Evolutionary conservation across 1,140 invertebrate genomes (phyloP).

Genomic region (Oreohelix idahoensis): DNA sequence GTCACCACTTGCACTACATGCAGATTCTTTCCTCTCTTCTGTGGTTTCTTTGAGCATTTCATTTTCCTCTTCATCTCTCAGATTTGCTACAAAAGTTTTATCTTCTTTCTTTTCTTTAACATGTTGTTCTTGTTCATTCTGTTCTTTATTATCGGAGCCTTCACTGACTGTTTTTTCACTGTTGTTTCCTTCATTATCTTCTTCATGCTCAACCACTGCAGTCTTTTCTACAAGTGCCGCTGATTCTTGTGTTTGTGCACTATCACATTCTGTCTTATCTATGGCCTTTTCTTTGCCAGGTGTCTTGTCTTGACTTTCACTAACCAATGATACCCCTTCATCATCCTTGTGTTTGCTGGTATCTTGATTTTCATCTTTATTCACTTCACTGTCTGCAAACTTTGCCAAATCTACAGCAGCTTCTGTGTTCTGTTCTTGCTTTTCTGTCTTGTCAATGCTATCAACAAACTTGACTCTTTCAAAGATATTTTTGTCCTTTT

Average conservation of each 20-base stretch:
- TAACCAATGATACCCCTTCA: not conserved
- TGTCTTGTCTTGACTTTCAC: not conserved
- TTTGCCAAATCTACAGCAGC: not conserved
- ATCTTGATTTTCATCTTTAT: not conserved
- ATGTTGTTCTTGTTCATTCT: not conserved
- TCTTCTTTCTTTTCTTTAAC: not conserved
- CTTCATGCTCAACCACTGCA: not conserved
- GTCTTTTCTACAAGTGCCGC: too few relatives aligned
- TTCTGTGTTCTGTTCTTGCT: not conserved
- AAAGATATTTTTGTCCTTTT: slow-evolving; percentile 1
- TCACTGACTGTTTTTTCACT: not conserved
- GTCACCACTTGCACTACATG: not conserved
- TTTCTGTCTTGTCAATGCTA: not conserved
- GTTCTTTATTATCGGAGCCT: not conserved
- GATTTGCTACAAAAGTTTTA: not conserved
- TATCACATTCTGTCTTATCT: not conserved
- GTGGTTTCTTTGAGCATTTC: not conserved
- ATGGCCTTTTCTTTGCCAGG: not conserved
- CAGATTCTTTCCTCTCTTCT: not conserved
- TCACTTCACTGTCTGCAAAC: not conserved
- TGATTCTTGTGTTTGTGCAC: not conserved
- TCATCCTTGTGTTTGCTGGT: not conserved
- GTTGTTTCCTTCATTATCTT: not conserved
- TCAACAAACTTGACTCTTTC: not conserved
- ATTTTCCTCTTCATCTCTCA: not conserved